A percentile compares a stretch with the other conserved stretches of the same genome.
Conservation (phyloP, 2,113 vertebrate species). For the Vulpes vulpes region DNA sequence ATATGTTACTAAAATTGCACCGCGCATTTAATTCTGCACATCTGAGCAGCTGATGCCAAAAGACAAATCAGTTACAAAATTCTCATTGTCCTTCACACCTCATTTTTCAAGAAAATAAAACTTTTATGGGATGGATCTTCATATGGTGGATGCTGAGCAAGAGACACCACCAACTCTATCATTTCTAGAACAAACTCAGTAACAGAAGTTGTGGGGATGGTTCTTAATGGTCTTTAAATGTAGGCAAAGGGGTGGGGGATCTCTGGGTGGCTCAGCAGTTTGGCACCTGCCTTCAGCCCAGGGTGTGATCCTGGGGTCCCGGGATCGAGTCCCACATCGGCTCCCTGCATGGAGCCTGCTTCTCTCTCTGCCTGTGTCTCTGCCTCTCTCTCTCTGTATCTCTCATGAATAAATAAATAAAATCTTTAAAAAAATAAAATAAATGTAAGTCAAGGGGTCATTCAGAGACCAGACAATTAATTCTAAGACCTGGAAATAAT, state of each 20-base stretch:
- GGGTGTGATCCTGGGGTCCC: too few species aligned
- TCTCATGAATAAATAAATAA: too few species aligned
- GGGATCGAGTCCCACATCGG: too few species aligned
- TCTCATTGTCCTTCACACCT: background rate
- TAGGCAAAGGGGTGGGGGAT: background rate
- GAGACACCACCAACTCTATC: background rate
- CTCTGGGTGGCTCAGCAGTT: too few species aligned
- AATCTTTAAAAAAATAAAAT: too few species aligned
- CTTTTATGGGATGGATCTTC: background rate
- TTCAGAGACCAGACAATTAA: background rate
- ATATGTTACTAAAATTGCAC: fast-evolving
- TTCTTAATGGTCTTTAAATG: background rate
- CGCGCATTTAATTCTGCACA: fast-evolving
- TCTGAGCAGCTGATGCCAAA: background rate
- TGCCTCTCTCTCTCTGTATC: too few species aligned
- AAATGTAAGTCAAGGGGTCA: background rate
- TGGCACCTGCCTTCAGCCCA: too few species aligned
- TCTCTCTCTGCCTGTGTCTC: too few species aligned
- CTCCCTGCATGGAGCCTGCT: too few species aligned
- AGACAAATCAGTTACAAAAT: too few species aligned
- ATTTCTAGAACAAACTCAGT: background rate
- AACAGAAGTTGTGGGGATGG: background rate
- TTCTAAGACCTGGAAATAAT: too few species aligned
- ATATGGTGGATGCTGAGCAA: background rate
- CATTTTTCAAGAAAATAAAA: background rate